A percentile compares a stretch with the other conserved stretches of the same genome.
Evolutionary conservation across 2,888 invertebrate species (phyloP).

Genomic region (Malachius bipustulatus): DNA sequence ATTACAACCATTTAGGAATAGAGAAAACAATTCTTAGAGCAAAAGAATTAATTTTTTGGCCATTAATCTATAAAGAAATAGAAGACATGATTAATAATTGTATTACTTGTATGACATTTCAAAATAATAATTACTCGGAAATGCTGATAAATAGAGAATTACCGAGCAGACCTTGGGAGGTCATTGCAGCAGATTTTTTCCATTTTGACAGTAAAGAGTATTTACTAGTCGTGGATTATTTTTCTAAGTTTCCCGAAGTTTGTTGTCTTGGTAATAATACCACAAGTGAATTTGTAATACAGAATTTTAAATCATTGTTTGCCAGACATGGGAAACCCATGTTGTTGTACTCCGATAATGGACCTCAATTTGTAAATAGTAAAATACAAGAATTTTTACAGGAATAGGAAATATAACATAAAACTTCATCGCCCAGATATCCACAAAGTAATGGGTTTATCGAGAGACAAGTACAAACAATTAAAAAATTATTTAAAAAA

Average conservation of each 20-base stretch:
- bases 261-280: slow-evolving; percentile 3
- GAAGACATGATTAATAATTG: slow-evolving; percentile 17
- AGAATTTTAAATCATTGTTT: background rate
- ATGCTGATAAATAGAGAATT: slow-evolving; percentile 3
- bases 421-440: no score
- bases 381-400: slow-evolving; percentile 2
- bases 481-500: no score
- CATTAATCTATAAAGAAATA: slow-evolving; percentile 18
- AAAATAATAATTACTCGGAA: slow-evolving; percentile 3
- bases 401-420: no score
- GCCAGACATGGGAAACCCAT: slow-evolving; percentile 2
- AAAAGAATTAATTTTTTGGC: slow-evolving; percentile 21
- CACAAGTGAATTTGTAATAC: background rate
- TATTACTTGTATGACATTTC: slow-evolving; percentile 7
- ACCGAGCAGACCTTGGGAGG: slow-evolving; percentile 9
- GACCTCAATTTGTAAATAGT: slow-evolving; percentile 5
- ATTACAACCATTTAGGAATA: no score
- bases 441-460: no score
- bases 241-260: slow-evolving; percentile 5
- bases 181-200: slow-evolving; percentile 7
- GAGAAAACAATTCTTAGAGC: no score
- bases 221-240: slow-evolving; percentile 5
- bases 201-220: slow-evolving; percentile 5
- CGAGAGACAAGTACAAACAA: no score
- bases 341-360: slow-evolving; percentile 6